phyloP scores from a whole-genome alignment of 2,113 vertebrate species.

The Marcusenius ussheri region DNA sequence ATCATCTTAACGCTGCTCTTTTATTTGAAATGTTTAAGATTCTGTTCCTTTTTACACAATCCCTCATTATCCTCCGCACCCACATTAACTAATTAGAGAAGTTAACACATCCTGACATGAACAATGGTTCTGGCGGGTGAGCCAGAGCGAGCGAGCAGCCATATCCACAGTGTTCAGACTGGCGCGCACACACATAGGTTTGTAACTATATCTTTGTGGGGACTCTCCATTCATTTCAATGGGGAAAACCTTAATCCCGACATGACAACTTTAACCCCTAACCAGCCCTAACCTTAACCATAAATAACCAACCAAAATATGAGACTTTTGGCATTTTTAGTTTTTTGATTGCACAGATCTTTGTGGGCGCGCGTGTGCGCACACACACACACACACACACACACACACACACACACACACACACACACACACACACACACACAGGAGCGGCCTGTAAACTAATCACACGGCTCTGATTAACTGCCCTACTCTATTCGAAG shows the following conservation, averaged over 20 bases:
- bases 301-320: no score
- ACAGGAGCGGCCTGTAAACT: slow-evolving; percentile 22
- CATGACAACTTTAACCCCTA: no score
- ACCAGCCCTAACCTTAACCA: no score
- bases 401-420: not conserved
- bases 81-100: slow-evolving; percentile 3
- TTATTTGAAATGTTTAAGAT: slow-evolving; percentile 8
- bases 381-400: slow-evolving; percentile 6
- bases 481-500: slow-evolving; percentile 24
- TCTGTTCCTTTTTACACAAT: not conserved
- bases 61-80: not conserved
- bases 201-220: no score
- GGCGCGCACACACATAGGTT: not conserved
- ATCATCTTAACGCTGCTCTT: not conserved
- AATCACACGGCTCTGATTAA: slow-evolving; percentile 39
- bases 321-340: no score
- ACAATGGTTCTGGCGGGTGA: not conserved
- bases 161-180: not conserved
- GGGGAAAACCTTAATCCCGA: no score
- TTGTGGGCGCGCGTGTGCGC: not conserved
- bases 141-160: not conserved
- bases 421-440: not conserved
- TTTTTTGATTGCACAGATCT: not conserved
- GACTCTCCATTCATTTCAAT: no score
- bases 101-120: not conserved